Conservation (phyloP, 1,140 invertebrate species). For the Helicoverpa zea region DNA sequence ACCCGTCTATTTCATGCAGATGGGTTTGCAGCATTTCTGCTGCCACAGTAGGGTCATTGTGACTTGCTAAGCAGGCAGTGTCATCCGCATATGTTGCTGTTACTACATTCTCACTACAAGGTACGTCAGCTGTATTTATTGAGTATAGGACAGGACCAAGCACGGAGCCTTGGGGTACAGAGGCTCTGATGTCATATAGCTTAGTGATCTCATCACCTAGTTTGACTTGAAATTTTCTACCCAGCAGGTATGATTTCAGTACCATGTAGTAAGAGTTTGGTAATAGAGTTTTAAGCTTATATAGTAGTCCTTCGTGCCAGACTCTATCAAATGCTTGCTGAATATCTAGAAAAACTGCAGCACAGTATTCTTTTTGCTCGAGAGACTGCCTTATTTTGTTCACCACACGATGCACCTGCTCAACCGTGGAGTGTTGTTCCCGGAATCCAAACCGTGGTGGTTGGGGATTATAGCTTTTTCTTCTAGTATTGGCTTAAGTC, state of each 20-base stretch:
- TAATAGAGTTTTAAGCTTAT: neutral
- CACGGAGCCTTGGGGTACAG: conserved; percentile 46
- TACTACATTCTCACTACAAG: neutral
- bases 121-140: conserved; percentile 41
- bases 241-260: neutral
- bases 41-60: conserved; percentile 20
- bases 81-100: conserved; percentile 50
- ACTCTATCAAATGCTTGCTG: conserved; percentile 21
- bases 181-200: neutral
- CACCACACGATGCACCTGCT: conserved; percentile 32
- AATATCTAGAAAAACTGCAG: conserved; percentile 17
- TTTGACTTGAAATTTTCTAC: conserved; percentile 24
- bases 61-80: conserved; percentile 25
- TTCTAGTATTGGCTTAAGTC: neutral
- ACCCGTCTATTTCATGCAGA: conserved; percentile 28
- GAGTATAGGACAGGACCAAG: conserved; percentile 38
- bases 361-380: conserved; percentile 35
- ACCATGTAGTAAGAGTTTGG: neutral
- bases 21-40: conserved; percentile 29
- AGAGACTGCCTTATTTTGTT: conserved; percentile 9
- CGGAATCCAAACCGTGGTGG: conserved; percentile 37
- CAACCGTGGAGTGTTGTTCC: conserved; percentile 3
- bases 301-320: conserved; percentile 2
- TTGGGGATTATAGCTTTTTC: conserved; percentile 2
- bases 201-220: neutral